Percentiles rank a stretch among this genome's conserved stretches.
Conservation (phyloP, 1,140 invertebrate genomes). For the Drosophila santomea region DNA sequence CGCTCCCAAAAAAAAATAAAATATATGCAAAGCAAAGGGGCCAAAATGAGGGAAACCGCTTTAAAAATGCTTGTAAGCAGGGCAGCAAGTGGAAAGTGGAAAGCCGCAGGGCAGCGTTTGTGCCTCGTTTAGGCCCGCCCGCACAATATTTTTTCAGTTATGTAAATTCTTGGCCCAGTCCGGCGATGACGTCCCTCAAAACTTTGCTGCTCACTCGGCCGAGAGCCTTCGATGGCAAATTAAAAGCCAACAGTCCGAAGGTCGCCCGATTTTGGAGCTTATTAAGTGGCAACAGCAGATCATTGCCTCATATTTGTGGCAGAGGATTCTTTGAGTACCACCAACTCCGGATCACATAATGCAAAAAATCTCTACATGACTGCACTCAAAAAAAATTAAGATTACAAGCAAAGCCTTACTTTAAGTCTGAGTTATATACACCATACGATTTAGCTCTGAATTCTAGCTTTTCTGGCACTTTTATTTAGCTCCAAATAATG, state of each 20-base stretch:
- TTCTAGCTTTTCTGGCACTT: neutral
- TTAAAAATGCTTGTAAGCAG: conserved; percentile 56
- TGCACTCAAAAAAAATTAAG: conserved; percentile 1
- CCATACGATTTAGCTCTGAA: no score
- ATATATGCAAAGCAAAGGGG: conserved; percentile 4
- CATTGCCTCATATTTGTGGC: conserved; percentile 24
- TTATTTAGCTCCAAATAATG: neutral
- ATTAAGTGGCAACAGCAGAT: conserved; percentile 49
- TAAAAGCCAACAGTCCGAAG: conserved; percentile 50
- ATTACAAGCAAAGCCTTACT: neutral
- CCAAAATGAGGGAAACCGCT: conserved; percentile 33
- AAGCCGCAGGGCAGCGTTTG: conserved; percentile 56
- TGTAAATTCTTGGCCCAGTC: conserved; percentile 49
- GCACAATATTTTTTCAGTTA: conserved; percentile 61
- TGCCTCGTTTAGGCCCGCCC: conserved; percentile 47
- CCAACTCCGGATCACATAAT: neutral
- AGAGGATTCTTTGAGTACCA: neutral
- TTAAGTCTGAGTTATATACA: neutral
- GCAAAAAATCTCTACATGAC: conserved; percentile 1
- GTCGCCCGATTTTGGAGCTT: conserved; percentile 42
- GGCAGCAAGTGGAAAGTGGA: conserved; percentile 35
- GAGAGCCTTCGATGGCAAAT: conserved; percentile 47
- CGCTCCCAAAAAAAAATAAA: conserved; percentile 31
- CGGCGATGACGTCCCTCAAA: conserved; percentile 20
- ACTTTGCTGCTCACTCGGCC: conserved; percentile 27